Base-by-base conservation (phyloP, 2,888 invertebrate genomes). In the Drosophila fulvimacula region DNA sequence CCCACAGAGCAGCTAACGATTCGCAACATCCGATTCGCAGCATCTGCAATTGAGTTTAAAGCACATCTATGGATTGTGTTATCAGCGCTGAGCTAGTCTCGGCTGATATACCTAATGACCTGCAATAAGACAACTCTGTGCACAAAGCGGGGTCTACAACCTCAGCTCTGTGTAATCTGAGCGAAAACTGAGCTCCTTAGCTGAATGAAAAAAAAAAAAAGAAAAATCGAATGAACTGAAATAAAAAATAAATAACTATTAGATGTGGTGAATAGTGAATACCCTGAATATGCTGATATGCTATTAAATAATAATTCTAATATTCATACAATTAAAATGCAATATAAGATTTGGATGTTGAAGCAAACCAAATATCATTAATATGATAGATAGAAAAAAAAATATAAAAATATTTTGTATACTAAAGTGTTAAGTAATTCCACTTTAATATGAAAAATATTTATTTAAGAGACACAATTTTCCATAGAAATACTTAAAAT, bases 151-250 rank as follows among this genome's bases (percentile, higher is more conserved):
- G 66, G 77, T 76, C 80, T 70, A 53, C 52, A 69, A 62, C 64
- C 76, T 69, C 44, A 36, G 58, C 55, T 39, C 15, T 11, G 24
- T 67, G 73, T 62, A 69, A 75, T 75, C 80, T 69, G 77, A 62
- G 60, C 69, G 51, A 51, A 66, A 71, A 53, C 32, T 52, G 59
- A 60, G 57, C 77, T 65, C 51, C 59, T 49, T 44, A 73, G 44
- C 59, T 46, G 49, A 57, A 21, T 13, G 17, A 13, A 44, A 53
- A 56, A 24, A 27, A 17, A 30, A 38, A 13, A 19, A n/a, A 4
- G 19, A 21, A 34, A 38, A n/a, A 46, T 1, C 9, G 11, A 41
- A 11, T 46, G 11, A 17, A 48, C 38, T 3, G 15, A n/a, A 41
- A 17, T 5, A 13, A 44, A 21, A 11, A 24, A 30, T 24, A 7